phyloP scores from a whole-genome alignment of 2,797 vertebrate species.

The Champsocephalus gunnari region DNA sequence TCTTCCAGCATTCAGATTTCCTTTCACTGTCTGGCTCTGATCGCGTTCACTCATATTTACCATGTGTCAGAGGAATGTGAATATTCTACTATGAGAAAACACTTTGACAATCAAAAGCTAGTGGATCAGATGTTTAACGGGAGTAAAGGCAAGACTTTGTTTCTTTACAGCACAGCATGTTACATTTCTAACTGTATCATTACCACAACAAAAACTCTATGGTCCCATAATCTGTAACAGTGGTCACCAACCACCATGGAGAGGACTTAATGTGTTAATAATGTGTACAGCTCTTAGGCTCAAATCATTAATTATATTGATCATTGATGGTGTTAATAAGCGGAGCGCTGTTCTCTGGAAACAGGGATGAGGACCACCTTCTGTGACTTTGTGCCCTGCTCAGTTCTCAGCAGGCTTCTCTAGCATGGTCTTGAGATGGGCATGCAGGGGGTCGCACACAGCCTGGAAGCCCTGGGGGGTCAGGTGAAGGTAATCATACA shows the following conservation, averaged over 20 bases:
- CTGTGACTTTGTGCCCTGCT: conserved; percentile 57
- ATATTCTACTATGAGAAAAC: conserved; percentile 19
- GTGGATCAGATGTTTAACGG: conserved; percentile 26
- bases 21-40: conserved; percentile 6
- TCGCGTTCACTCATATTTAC: conserved; percentile 24
- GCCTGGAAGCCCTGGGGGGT: conserved; percentile 89
- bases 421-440: conserved; percentile 85
- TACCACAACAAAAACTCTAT: conserved; percentile 62
- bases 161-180: conserved; percentile 58
- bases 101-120: conserved; percentile 21
- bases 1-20: conserved; percentile 6
- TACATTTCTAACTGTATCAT: conserved; percentile 55
- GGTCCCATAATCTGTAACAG: conserved; percentile 71
- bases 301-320: conserved; percentile 42
- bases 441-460: conserved; percentile 88
- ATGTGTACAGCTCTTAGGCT: conserved; percentile 33
- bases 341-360: conserved; percentile 47
- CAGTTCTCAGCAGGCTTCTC: conserved; percentile 81
- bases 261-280: conserved; percentile 27
- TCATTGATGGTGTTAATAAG: conserved; percentile 47
- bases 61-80: conserved; percentile 20
- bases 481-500: conserved; percentile 95
- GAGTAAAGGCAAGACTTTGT: conserved; percentile 40
- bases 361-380: conserved; percentile 66
- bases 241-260: conserved; percentile 68